Base-by-base conservation (phyloP, 2,888 invertebrate species). In the Physocephala rufipes region DNA sequence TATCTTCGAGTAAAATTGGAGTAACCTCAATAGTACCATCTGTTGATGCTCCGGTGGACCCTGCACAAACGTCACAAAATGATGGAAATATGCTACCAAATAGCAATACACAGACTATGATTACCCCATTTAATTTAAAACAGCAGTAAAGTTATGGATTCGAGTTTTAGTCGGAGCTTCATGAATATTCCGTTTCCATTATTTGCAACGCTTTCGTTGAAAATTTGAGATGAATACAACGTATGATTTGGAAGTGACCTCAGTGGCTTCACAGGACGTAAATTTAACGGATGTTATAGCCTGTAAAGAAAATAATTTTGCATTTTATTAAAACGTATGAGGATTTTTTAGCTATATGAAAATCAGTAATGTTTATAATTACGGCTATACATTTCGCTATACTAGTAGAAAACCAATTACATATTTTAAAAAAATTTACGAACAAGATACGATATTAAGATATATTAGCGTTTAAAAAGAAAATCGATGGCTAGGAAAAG, bases 41-140 rank as follows among this genome's bases (percentile, higher is more conserved):
- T 13, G 19, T 15, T 24, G 58, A 58, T 15, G 58, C 26, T 3
- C 12, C 19, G 49, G 4, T 19, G 49, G 19, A n/a, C 19, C 16
- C 69, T 19, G 64, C 51, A 24, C 4, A 7, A 9, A 36, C 36
- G 36, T 7, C 36, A 36, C 36, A 36, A 36, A 36, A 9, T 36
- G 24, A 67, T 49, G 13, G 45, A n/a, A 63, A 58, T 24, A 15
- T 47, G n/a, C 68, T 43, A 43, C 43, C 59, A 12, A 71, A 62
- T 43, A 51, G 65, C 51, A 77, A 74, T 36, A 77, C 78, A 4
- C 79, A 78, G 69, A 77, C 74, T 62, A 78, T 78, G 78, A 74
- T 79, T 58, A 74, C 78, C 28, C 78, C 79, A 9, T 79, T 74
- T 74, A 79, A 78, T 74, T 74, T 79, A 26, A 77, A 78, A 67